phyloP scores from a whole-genome alignment of 2,797 vertebrate species.

The Acestrorhynchus altus region DNA sequence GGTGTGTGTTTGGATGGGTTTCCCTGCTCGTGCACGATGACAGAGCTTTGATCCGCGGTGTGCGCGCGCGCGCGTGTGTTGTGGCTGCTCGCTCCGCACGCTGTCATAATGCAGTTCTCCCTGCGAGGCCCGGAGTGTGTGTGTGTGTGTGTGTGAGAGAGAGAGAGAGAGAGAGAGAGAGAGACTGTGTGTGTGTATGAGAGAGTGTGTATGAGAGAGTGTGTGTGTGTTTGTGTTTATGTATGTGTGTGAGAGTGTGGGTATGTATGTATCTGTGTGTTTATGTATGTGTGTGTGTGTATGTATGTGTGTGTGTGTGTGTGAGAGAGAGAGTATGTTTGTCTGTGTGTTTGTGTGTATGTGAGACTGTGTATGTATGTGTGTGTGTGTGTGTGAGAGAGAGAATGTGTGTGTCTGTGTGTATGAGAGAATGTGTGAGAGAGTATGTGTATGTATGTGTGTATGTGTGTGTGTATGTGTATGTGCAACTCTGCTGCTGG shows the following conservation, averaged over 20 bases:
- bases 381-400: too few species aligned
- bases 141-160: too few species aligned
- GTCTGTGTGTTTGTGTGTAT: background rate
- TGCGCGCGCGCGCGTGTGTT: background rate
- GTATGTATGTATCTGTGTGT: background rate
- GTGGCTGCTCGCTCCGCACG: background rate
- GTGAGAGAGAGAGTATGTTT: too few species aligned
- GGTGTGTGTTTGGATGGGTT: background rate
- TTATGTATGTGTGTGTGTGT: background rate
- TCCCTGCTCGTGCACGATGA: background rate
- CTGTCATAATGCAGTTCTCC: slow-evolving; percentile 11
- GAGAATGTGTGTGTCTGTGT: too few species aligned
- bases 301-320: background rate
- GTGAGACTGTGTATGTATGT: background rate
- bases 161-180: too few species aligned
- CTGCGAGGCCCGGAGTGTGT: background rate
- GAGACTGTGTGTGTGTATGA: background rate
- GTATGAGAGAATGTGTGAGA: background rate
- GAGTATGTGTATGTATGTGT: background rate
- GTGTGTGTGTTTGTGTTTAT: background rate
- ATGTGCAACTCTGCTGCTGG: background rate
- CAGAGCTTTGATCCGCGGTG: background rate
- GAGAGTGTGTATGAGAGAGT: background rate
- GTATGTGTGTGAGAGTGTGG: too few species aligned
- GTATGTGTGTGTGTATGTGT: background rate